Base-by-base conservation (phyloP, 2,113 vertebrate genomes). In the Pterocles gutturalis region DNA sequence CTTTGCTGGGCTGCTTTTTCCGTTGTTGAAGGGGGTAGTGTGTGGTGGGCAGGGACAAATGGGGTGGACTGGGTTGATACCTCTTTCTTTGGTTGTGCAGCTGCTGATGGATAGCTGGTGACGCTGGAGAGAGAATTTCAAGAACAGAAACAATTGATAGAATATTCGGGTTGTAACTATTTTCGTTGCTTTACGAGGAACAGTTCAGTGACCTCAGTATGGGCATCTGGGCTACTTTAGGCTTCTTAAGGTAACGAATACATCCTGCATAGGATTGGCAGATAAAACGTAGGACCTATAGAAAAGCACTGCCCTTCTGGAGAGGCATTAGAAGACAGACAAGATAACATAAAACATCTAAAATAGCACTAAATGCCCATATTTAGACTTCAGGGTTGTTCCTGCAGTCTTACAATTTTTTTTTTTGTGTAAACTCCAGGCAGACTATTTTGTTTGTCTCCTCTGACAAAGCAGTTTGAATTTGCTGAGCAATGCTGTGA, bases 381-480 rank as follows among this genome's bases (percentile, higher is more conserved):
- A 16, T 84, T 87, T 38, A 64, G 76, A 33, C 48, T 89, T 94
- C 61, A 76, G 60, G 89, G 41, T 31, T 66, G 29, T 89, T 89
- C 33, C 34, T 89, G 33, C 29, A 31, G 78, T 67, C 16, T n/a
- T 78, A 66, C 10, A 13, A 14, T 33, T 60, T 80, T 75, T 85
- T 85, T 70, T 80, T 41, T 13, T 12, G 22, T 31, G 21, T 88
- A 53, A 66, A 80, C 36, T 76, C 25, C 41, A 34, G 55, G 22
- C 31, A 33, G 62, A 62, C 9, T 71, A 15, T 82, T 75, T 43
- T 19, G 21, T 93, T 86, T 28, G 9, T 54, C 33, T 89, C 20
- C 49, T 88, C 36, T 91, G 90, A 96, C 78, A 69, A 86, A 86
- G 78, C 36, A 62, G 19, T 62, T 87, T 86, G 85, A 90, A 70